Evolutionary conservation across 2,888 invertebrate genomes (phyloP).

Genomic region (Dryobotodes eremita): DNA sequence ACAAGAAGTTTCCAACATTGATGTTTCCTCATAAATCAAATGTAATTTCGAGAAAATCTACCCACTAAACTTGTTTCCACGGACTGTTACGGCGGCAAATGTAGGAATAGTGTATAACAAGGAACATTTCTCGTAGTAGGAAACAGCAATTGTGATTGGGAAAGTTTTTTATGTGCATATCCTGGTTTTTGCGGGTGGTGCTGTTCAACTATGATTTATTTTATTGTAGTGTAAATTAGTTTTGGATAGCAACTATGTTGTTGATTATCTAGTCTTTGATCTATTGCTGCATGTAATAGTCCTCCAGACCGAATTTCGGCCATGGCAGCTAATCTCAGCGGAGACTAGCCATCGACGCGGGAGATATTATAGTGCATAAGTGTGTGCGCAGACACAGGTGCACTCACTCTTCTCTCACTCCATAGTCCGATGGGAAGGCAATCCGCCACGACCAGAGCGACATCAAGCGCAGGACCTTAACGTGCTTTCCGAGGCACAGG

Average conservation of each 20-base stretch:
- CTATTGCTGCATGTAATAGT: background rate
- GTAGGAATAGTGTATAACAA: slow-evolving; percentile 61
- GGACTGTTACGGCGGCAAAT: slow-evolving; percentile 54
- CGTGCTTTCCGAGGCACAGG: too few species aligned
- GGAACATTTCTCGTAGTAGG: slow-evolving; percentile 55
- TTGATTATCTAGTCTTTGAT: slow-evolving; percentile 17
- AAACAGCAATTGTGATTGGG: slow-evolving; percentile 72
- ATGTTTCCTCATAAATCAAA: slow-evolving; percentile 64
- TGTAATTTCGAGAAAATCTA: slow-evolving; percentile 64
- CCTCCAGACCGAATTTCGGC: too few species aligned
- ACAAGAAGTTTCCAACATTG: slow-evolving; percentile 51
- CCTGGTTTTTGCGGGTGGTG: slow-evolving; percentile 42
- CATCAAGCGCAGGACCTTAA: too few species aligned
- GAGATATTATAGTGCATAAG: too few species aligned
- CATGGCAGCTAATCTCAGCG: too few species aligned
- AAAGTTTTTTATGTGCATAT: slow-evolving; percentile 70
- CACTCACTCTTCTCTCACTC: too few species aligned
- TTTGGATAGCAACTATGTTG: slow-evolving; percentile 40
- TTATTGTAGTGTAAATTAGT: slow-evolving; percentile 65
- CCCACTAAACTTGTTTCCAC: slow-evolving; percentile 57
- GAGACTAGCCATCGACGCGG: too few species aligned
- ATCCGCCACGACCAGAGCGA: too few species aligned
- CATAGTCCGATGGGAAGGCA: too few species aligned
- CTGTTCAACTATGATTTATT: slow-evolving; percentile 65
- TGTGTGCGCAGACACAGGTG: too few species aligned